Conservation (phyloP, 2,888 invertebrate species). For the Eretmocerus hayati region DNA sequence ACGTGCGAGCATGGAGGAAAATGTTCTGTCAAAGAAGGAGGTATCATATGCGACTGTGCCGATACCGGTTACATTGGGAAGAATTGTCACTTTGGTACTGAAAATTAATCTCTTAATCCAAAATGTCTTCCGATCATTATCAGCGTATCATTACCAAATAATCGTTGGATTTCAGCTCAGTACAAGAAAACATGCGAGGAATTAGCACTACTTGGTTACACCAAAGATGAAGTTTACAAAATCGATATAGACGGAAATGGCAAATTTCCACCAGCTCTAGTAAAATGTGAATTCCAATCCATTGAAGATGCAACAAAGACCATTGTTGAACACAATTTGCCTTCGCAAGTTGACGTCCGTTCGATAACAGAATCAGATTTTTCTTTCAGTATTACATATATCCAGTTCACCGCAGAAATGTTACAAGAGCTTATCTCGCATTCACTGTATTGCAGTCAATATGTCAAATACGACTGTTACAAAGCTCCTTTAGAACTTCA, state of each 20-base stretch:
- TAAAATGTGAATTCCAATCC: constrained; percentile 86
- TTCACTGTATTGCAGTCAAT: constrained; percentile 81
- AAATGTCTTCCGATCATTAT: neutral
- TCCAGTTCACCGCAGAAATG: constrained; percentile 88
- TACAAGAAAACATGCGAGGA: constrained; percentile 91
- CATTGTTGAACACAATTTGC: constrained; percentile 85
- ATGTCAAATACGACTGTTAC: constrained; percentile 84
- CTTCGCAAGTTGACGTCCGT: constrained; percentile 82
- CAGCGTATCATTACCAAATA: constrained; percentile 3
- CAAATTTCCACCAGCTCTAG: constrained; percentile 82
- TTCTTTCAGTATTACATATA: constrained; percentile 76
- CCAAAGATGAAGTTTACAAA: constrained; percentile 82
- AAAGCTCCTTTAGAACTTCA: constrained; percentile 81
- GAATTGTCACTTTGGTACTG: constrained; percentile 80
- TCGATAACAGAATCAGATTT: constrained; percentile 73
- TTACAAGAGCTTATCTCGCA: constrained; percentile 83
- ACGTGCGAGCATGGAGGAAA: constrained; percentile 89
- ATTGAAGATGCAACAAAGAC: constrained; percentile 78
- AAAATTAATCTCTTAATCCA: neutral
- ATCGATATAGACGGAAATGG: constrained; percentile 94
- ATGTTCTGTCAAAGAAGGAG: constrained; percentile 82
- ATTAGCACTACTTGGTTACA: constrained; percentile 78
- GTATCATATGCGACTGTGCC: constrained; percentile 82
- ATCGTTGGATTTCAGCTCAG: constrained; percentile 56
- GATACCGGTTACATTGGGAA: constrained; percentile 88